These are phyloP conservation scores for Epistrophe eligans DNA, from an alignment of 2,888 invertebrate genomes.

Conservation along the genomic window DNA sequence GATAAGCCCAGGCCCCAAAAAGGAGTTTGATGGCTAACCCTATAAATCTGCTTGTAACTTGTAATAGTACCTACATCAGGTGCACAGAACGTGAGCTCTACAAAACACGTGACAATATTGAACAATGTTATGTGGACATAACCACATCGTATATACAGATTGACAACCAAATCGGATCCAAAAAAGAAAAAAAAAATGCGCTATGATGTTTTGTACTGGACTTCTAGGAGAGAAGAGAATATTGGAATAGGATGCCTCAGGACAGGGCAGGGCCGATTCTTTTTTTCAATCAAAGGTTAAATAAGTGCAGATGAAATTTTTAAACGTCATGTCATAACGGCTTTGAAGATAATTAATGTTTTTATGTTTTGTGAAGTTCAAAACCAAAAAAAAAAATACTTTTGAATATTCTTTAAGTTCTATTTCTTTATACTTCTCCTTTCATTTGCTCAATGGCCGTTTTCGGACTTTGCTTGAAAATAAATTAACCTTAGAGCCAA, in stretches of 20 bases:
- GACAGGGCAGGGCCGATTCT: neutral
- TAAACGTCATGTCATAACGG: no score
- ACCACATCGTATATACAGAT: conserved; percentile 33
- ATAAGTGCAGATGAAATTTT: no score
- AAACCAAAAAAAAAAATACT: no score
- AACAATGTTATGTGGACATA: conserved; percentile 70
- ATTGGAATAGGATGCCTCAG: neutral
- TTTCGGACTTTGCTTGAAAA: no score
- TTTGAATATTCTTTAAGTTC: no score
- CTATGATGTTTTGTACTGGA: neutral
- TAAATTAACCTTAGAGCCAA: no score
- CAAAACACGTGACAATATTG: conserved; percentile 72
- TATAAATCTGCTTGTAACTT: neutral
- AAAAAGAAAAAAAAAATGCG: conserved; percentile 31
- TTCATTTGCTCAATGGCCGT: no score
- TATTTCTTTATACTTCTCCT: no score
- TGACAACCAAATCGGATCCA: conserved; percentile 63
- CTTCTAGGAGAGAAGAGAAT: neutral
- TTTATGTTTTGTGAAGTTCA: no score
- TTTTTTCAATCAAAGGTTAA: no score
- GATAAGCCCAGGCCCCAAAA: conserved; percentile 65
- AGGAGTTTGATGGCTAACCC: conserved; percentile 52
- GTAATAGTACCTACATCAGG: conserved; percentile 33
- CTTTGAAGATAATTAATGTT: no score
- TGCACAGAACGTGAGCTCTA: conserved; percentile 49